A percentile compares a stretch with the other conserved stretches of the same genome.
Evolutionary conservation across 2,888 invertebrate genomes (phyloP).

Genomic region (Oligia strigilis): DNA sequence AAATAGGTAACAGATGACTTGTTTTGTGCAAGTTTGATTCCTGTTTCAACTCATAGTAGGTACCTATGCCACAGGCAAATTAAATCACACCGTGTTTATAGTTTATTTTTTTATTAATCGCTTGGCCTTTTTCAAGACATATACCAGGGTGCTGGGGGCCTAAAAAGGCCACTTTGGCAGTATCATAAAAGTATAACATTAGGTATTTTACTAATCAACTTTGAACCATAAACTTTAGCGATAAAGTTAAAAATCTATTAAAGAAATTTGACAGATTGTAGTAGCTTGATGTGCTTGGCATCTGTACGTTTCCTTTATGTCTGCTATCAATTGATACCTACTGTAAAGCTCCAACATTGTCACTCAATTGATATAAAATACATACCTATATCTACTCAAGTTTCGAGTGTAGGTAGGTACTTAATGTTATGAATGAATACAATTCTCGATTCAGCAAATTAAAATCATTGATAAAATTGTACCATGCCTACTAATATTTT

Average conservation of each 20-base stretch:
- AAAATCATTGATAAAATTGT: background rate
- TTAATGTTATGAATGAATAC: background rate
- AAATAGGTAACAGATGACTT: background rate
- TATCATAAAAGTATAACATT: no score
- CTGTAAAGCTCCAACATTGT: constrained; percentile 4
- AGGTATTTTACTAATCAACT: no score
- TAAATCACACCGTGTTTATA: background rate
- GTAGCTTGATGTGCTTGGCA: no score
- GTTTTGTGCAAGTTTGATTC: background rate
- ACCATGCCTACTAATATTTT: background rate
- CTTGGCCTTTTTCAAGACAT: background rate
- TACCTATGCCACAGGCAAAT: background rate
- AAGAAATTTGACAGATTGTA: no score
- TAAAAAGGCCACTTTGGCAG: no score
- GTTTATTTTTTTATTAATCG: background rate
- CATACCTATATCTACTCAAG: background rate
- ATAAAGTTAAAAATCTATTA: no score
- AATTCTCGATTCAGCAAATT: background rate
- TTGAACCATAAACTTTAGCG: no score
- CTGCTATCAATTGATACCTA: background rate
- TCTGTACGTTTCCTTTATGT: background rate
- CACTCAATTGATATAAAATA: constrained; percentile 12
- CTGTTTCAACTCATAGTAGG: background rate
- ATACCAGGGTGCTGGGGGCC: no score
- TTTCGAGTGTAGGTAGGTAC: background rate